A percentile compares a stretch with the other conserved stretches of the same genome.
These are phyloP conservation scores for Microcaecilia unicolor DNA, from an alignment of 2,797 vertebrate species.

Conservation along the genomic window DNA sequence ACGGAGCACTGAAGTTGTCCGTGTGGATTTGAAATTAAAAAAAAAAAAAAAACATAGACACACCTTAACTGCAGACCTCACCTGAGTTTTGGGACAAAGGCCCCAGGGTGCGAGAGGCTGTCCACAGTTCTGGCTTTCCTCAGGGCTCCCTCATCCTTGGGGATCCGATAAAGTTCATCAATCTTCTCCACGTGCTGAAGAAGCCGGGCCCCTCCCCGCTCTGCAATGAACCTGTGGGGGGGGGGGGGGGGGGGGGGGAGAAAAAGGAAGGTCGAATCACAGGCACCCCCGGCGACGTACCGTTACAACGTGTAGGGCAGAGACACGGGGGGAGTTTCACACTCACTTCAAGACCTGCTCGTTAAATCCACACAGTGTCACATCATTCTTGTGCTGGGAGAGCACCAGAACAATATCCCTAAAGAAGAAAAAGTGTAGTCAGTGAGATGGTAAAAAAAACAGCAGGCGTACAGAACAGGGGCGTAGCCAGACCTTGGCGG, in stretches of 20 bases:
- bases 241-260: background rate
- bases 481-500: too few species aligned
- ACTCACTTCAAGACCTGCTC: constrained; percentile 75
- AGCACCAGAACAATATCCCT: background rate
- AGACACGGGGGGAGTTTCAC: background rate
- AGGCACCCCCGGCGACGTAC: too few species aligned
- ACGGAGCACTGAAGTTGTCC: too few species aligned
- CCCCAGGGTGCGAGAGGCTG: constrained; percentile 23
- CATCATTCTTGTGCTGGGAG: constrained; percentile 29
- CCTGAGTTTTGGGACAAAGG: constrained; percentile 49
- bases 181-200: constrained; percentile 74
- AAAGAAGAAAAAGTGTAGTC: background rate
- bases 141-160: constrained; percentile 27
- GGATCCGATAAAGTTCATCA: constrained; percentile 67
- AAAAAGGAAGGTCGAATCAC: too few species aligned
- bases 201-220: constrained; percentile 64
- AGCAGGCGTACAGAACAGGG: too few species aligned
- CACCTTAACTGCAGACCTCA: constrained; percentile 28
- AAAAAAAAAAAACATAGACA: too few species aligned
- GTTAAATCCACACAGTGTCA: constrained; percentile 59
- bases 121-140: constrained; percentile 14
- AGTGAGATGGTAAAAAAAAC: background rate
- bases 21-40: too few species aligned
- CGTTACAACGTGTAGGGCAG: too few species aligned
- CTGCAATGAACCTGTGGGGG: constrained; percentile 77